Percentiles rank a stretch among this genome's conserved stretches.
phyloP scores from a whole-genome alignment of 2,888 invertebrate species.

The Crioceris asparagi region DNA sequence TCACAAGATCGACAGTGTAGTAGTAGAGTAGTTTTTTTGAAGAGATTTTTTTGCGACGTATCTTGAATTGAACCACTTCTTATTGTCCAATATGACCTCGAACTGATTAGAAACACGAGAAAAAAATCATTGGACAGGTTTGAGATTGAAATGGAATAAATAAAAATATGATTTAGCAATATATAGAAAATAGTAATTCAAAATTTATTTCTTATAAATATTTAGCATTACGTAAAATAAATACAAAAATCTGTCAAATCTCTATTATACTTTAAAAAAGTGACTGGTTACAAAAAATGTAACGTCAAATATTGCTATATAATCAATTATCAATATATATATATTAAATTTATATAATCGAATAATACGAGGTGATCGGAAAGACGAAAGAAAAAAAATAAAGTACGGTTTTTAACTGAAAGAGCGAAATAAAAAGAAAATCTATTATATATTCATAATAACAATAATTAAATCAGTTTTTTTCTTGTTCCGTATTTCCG shows the following conservation, averaged over 20 bases:
- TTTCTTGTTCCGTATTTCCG: conserved; percentile 9
- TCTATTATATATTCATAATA: conserved; percentile 3
- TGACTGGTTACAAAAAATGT: conserved; percentile 37
- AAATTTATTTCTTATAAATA: conserved; percentile 30
- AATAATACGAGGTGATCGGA: conserved; percentile 1
- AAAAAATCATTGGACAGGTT: not conserved
- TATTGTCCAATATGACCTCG: too few species aligned
- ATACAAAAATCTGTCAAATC: conserved; percentile 38
- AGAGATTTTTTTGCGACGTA: too few species aligned
- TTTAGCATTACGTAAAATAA: conserved; percentile 38
- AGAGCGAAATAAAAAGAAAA: conserved; percentile 6
- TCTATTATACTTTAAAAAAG: conserved; percentile 31
- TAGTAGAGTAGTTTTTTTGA: too few species aligned
- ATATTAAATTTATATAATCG: not conserved
- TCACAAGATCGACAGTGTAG: too few species aligned
- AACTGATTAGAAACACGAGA: too few species aligned
- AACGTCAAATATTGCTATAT: conserved; percentile 34
- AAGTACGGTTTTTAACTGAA: conserved; percentile 8
- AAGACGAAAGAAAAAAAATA: conserved; percentile 7
- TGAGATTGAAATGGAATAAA: not conserved
- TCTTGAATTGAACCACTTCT: too few species aligned
- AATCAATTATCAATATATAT: conserved; percentile 9
- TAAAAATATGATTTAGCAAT: too few species aligned
- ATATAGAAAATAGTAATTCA: conserved; percentile 18
- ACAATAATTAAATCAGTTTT: too few species aligned